Evolutionary conservation across 1,140 invertebrate genomes (phyloP), one percentile per base, ranked within the genome.

Genomic region (Dendrolimus kikuchii): DNA sequence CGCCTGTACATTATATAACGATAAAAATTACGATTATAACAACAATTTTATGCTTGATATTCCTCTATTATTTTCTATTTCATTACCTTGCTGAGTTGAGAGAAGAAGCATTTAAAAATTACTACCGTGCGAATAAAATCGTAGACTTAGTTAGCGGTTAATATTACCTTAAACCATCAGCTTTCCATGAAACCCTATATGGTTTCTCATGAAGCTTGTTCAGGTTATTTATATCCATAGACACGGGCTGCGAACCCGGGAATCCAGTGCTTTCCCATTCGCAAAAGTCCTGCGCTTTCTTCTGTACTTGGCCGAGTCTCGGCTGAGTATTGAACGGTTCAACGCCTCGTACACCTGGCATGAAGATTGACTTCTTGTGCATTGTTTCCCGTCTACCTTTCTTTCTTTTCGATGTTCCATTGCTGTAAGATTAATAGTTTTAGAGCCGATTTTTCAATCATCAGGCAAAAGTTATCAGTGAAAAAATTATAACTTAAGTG

Each of bases 101-200:
- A 23, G 3, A 23, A 23, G 1, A 23, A 2, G 23, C 23, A 23
- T 23, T 23, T 23, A 23, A 23, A 23, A 2, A 23, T 2, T 23
- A 23, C 23, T 23, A 1, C 1, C 23, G 23, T n/a, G 6, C 23
- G 23, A 44, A 44, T 44, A 44, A 9, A 9, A 44, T 44, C 0
- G 0, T 44, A 4, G 8, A 5, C 3, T 44, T 1, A 44, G 6
- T 5, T 44, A 45, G 3, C 40, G 23, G 3, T 23, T 23, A 23
- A 23, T 1, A 23, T 51, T 41, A 95, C 91, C 97, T 92, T 8
- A 94, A 96, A 37, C 99, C 99, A 87, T 99, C 99, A 8, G 99
- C 99, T 82, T 99, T 99, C 98, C 98, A 99, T 0, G 97, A 99
- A 4, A 99, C 98, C 74, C 92, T 92, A 73, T 99, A 99, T 0